Percentiles rank a stretch among this genome's conserved stretches.
These are phyloP conservation scores for Aleiodes testaceus DNA, from an alignment of 2,888 invertebrate species.

Conservation along the genomic window DNA sequence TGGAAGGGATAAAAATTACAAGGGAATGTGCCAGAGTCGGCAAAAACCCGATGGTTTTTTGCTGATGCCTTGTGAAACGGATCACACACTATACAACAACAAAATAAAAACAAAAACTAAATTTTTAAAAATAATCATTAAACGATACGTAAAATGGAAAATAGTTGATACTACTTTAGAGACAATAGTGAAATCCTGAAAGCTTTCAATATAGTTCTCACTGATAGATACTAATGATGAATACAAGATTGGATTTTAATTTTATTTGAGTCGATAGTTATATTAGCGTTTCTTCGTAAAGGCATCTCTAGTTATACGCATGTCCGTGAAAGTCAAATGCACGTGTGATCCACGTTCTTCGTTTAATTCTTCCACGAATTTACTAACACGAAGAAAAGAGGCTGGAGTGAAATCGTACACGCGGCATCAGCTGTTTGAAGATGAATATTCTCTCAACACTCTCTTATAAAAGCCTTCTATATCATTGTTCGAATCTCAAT, in stretches of 20 bases:
- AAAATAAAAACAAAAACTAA: no score
- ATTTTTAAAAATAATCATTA: no score
- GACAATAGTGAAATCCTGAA: no score
- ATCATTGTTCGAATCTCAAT: background rate
- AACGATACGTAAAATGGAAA: no score
- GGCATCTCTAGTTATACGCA: conserved; percentile 26
- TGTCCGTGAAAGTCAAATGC: conserved; percentile 32
- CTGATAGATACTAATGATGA: background rate
- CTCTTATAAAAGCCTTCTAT: background rate
- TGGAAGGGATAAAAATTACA: no score
- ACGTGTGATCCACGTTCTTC: conserved; percentile 19
- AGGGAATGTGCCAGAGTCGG: no score
- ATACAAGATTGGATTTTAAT: conserved; percentile 3
- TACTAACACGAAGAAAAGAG: conserved; percentile 16
- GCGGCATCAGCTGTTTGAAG: conserved; percentile 12
- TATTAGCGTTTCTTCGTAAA: conserved; percentile 7
- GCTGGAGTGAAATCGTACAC: conserved; percentile 14
- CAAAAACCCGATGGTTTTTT: no score
- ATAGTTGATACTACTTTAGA: no score
- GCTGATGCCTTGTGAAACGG: conserved; percentile 4
- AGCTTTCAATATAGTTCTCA: no score
- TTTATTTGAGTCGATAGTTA: background rate
- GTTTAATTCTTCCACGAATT: conserved; percentile 43
- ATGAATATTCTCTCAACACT: background rate
- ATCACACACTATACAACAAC: background rate